Base-by-base conservation (phyloP, 2,113 vertebrate genomes). In the Leptosomus discolor region DNA sequence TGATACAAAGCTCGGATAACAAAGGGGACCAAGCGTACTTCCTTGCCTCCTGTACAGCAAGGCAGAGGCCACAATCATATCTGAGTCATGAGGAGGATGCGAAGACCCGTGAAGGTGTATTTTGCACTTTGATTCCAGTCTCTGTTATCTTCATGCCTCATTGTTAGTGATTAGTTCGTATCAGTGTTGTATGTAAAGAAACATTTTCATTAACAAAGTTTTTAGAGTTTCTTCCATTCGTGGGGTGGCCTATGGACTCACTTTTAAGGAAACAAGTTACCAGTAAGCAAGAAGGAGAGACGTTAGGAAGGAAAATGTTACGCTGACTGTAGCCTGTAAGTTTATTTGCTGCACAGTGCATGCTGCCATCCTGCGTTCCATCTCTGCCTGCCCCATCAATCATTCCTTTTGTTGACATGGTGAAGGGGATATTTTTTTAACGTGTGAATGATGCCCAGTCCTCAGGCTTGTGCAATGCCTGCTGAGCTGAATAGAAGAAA, bases 401-500 rank as follows among this genome's bases (percentile, higher is more conserved):
- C 26, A 85, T 32, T 85, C 60, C 34, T 85, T 94, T 73, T 73
- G 53, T 68, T 94, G 85, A 63, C 53, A 76, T 2, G 3, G 45
- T 63, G 50, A 92, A 79, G 23, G 37, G 50, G 61, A 60, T 75
- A 48, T 27, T 89, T 70, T 92, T 92, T 87, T 65, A 79, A 69
- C 1, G 0, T 37, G 43, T 95, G 95, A 94, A 73, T 79, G 73
- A 85, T 90, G 89, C 53, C 39, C 48, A 85, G 83, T 78, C 88
- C 60, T 94, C 45, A 85, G 92, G 76, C 69, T 79, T 92, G 56
- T 82, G 65, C 48, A 84, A 57, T 61, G 80, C 74, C 54, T 92
- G 60, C 61, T 92, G 84, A 92, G 53, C 41, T 57, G 92, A 78
- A 91, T 39, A 34, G 70, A 94, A 87, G 60, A 78, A 91, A 91